Conservation (phyloP, 2,888 invertebrate genomes). For the Brenthis ino region DNA sequence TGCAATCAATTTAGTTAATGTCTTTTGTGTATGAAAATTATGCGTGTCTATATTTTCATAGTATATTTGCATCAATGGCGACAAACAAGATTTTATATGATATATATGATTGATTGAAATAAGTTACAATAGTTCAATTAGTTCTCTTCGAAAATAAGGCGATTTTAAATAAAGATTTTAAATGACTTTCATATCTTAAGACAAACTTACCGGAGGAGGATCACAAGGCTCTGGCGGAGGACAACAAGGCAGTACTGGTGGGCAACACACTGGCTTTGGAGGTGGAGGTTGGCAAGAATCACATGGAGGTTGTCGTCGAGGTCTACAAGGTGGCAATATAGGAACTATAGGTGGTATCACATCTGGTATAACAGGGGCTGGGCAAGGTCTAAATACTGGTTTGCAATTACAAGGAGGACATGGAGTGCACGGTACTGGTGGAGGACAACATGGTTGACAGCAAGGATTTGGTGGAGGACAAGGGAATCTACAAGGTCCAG, state of each 20-base stretch:
- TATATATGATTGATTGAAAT: too few relatives aligned
- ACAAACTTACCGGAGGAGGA: conserved; percentile 64
- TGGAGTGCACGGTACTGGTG: conserved; percentile 69
- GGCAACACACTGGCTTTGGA: conserved; percentile 64
- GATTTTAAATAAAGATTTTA: neutral
- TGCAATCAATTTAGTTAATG: neutral
- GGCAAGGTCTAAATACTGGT: conserved; percentile 64
- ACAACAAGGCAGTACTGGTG: conserved; percentile 72
- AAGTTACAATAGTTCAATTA: too few relatives aligned
- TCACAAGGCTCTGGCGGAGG: conserved; percentile 71
- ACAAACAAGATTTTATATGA: too few relatives aligned
- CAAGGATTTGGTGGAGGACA: conserved; percentile 67
- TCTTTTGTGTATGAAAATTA: neutral
- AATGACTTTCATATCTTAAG: conserved; percentile 4
- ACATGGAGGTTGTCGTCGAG: conserved; percentile 59
- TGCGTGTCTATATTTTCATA: too few relatives aligned
- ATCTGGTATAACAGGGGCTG: conserved; percentile 68
- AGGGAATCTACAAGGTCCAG: conserved; percentile 55
- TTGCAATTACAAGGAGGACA: conserved; percentile 69
- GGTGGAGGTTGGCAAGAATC: conserved; percentile 61
- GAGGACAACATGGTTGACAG: conserved; percentile 67
- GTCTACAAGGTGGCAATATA: conserved; percentile 63
- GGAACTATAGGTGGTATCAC: conserved; percentile 72
- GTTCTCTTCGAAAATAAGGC: too few relatives aligned
- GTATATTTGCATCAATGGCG: too few relatives aligned